A percentile compares a stretch with the other conserved stretches of the same genome.
These are phyloP conservation scores for Quiscalus mexicanus DNA, from an alignment of 2,113 vertebrate species.

Conservation along the genomic window DNA sequence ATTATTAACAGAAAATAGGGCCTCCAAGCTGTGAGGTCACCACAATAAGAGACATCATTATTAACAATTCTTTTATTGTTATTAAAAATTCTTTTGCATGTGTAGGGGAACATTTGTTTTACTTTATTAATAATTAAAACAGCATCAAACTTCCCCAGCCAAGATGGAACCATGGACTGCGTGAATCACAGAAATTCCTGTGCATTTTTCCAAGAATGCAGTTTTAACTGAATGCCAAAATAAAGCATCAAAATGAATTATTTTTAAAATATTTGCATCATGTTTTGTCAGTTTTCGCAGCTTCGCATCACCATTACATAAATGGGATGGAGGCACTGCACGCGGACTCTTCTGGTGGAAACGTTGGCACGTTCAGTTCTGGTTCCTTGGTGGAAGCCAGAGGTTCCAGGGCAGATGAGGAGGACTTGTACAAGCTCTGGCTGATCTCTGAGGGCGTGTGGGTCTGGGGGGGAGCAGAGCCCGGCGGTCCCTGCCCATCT, in stretches of 20 bases:
- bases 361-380: not conserved
- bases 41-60: fast-evolving
- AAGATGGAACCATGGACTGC: not conserved
- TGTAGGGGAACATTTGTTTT: not conserved
- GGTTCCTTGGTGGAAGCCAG: not conserved
- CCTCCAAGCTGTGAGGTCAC: not conserved
- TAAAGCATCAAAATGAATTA: not conserved
- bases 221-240: not conserved
- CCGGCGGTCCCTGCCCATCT: constrained; percentile 77
- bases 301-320: not conserved
- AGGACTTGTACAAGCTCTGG: constrained; percentile 47
- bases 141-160: not conserved
- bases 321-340: not conserved
- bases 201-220: not conserved
- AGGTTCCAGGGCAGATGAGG: constrained; percentile 49
- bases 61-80: not conserved
- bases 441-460: constrained; percentile 33
- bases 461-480: constrained; percentile 65
- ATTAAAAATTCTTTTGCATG: not conserved
- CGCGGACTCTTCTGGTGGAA: not conserved
- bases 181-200: not conserved
- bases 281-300: not conserved
- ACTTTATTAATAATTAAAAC: not conserved
- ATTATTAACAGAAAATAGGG: not conserved
- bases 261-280: not conserved